Base-by-base conservation (phyloP, 2,888 invertebrate genomes). In the Arenicola marina region DNA sequence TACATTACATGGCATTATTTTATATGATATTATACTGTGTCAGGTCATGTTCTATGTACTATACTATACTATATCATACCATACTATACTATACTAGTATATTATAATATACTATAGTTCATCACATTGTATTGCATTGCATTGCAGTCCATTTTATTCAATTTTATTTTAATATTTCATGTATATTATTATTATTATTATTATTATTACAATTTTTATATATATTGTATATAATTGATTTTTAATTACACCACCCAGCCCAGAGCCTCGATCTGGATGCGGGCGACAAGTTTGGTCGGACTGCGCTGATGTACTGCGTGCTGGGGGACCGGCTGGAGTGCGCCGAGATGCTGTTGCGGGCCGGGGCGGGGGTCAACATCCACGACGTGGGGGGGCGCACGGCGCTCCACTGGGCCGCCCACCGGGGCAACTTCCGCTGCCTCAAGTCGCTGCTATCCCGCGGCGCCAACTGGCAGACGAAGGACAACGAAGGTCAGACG, bases 371-470 rank as follows among this genome's bases (percentile, higher is more conserved):
- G 51, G 76, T 82, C 48, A 79, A 84, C 68, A 75, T 76, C 64
- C 73, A 74, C 64, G 83, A 84, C 64, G 76, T 75, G 56, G 77
- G 77, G 2, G 83, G 83, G 0, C 73, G 82, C 26, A 81, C 82
- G 11, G 81, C 83, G 2, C 71, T 84, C 2, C 84, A 84, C 68
- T 82, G 82, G 80, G 82, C 83, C 26, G 78, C 81, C 21, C 79
- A 81, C 64, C 83, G 82, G 83, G 82, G 81, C 29, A 80, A 81
- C 67, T 74, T 76, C 33, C 68, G 76, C 1, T 70, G 78, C 62
- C 62, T 82, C 64, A 82, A 81, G 65, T 67, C 80, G 61, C 71
- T 83, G 57, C 63, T 83, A 48, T 73, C 77, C 1, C 31, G 24
- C 58, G 79, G 81, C 34, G 80, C 81, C 24, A 75, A 78, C 68